phyloP scores from a whole-genome alignment of 2,888 invertebrate species.

The Disparrhopalites patrizii region DNA sequence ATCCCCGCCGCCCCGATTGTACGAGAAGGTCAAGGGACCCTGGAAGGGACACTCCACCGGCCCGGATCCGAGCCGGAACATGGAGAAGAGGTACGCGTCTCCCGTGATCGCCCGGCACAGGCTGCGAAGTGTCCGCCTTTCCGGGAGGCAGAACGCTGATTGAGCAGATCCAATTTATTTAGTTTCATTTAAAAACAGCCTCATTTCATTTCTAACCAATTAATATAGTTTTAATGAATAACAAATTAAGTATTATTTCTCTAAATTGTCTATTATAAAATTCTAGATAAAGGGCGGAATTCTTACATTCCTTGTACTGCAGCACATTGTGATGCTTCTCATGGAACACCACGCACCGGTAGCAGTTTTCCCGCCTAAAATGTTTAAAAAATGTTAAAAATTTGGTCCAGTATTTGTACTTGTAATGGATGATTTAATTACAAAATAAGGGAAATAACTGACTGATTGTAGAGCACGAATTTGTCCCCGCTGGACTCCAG shows the following conservation, averaged over 20 bases:
- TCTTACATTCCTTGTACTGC: constrained; percentile 97
- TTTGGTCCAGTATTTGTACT: background rate
- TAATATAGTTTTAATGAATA: background rate
- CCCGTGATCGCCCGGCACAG: constrained; percentile 54
- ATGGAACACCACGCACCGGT: constrained; percentile 91
- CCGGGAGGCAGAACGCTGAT: constrained; percentile 44
- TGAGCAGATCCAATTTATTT: background rate
- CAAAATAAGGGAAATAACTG: constrained; percentile 19
- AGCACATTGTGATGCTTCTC: constrained; percentile 91
- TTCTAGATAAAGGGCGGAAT: background rate
- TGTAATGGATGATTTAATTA: background rate
- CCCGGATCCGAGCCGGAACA: constrained; percentile 81
- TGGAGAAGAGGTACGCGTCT: constrained; percentile 80
- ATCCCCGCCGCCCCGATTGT: constrained; percentile 85
- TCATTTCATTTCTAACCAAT: background rate
- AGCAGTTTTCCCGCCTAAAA: constrained; percentile 57
- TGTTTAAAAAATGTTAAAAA: background rate
- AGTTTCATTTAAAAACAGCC: background rate
- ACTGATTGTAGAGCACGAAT: constrained; percentile 45
- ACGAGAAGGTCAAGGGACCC: constrained; percentile 88
- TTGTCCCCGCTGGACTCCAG: constrained; percentile 45
- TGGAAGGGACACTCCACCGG: constrained; percentile 84
- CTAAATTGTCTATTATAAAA: no score
- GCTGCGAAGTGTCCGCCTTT: constrained; percentile 39
- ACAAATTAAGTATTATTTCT: background rate